Evolutionary conservation across 2,797 vertebrate genomes (phyloP).

Genomic region (Gallinago stenura): DNA sequence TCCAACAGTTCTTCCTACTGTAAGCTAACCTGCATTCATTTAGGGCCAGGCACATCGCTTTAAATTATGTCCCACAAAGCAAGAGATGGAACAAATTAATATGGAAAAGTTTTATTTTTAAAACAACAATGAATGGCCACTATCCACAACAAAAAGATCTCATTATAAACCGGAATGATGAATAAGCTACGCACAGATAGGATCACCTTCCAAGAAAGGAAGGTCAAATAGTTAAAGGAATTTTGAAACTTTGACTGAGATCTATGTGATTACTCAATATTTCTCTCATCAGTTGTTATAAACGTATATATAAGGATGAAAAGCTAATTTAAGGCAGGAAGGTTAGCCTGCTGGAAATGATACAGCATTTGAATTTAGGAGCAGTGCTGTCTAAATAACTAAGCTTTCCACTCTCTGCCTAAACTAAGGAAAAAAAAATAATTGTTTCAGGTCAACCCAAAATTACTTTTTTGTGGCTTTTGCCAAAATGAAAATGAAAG

Average conservation of each 20-base stretch:
- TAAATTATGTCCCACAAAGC: constrained; percentile 39
- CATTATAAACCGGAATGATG: constrained; percentile 19
- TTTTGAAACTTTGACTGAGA: not conserved
- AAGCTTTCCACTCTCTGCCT: constrained; percentile 16
- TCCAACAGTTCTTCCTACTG: constrained; percentile 43
- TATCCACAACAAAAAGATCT: constrained; percentile 28
- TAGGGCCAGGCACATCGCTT: not conserved
- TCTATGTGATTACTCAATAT: constrained; percentile 42
- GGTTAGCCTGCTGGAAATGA: constrained; percentile 38
- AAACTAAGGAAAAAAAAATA: constrained; percentile 25
- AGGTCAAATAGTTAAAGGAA: constrained; percentile 32
- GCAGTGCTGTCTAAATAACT: constrained; percentile 32
- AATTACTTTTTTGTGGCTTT: constrained; percentile 1
- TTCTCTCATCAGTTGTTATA: constrained; percentile 51
- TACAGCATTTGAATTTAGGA: constrained; percentile 15
- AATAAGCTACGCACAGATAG: not conserved
- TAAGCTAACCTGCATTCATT: constrained; percentile 42
- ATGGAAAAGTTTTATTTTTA: constrained; percentile 36
- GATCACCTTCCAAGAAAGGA: constrained; percentile 20
- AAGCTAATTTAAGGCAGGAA: constrained; percentile 52
- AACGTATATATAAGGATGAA: constrained; percentile 36
- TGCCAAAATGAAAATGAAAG: constrained; percentile 31
- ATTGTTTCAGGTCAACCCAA: not conserved
- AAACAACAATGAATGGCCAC: constrained; percentile 3
- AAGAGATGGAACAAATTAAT: constrained; percentile 37